phyloP scores from a whole-genome alignment of 2,888 invertebrate species.

The Oscheius onirici region DNA sequence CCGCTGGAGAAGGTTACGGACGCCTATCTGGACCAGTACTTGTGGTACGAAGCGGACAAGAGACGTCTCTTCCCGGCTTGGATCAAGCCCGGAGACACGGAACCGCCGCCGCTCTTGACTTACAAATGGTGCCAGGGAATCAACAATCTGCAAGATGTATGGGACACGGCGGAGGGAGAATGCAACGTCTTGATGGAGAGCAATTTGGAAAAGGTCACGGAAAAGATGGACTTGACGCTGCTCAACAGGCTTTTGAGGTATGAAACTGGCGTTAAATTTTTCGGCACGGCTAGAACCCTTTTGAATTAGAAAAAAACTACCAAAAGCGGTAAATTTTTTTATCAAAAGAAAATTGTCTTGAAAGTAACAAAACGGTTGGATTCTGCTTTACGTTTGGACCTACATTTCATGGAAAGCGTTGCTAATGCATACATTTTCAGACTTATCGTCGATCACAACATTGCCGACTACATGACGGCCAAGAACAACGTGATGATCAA shows the following conservation, averaged over 20 bases:
- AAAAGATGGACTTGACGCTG: slow-evolving; percentile 97
- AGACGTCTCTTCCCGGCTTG: slow-evolving; percentile 91
- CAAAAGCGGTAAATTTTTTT: too few relatives aligned
- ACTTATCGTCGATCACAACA: slow-evolving; percentile 98
- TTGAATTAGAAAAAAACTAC: too few relatives aligned
- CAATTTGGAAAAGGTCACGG: slow-evolving; percentile 96
- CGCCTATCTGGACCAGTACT: slow-evolving; percentile 97
- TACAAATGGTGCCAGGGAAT: slow-evolving; percentile 95
- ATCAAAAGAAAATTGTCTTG: too few relatives aligned
- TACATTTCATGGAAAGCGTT: too few relatives aligned
- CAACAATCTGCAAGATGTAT: slow-evolving; percentile 84
- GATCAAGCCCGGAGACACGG: slow-evolving; percentile 98
- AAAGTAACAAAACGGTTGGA: too few relatives aligned
- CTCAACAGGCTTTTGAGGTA: slow-evolving; percentile 89
- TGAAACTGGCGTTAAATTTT: too few relatives aligned
- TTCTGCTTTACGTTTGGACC: too few relatives aligned
- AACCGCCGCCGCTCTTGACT: slow-evolving; percentile 83
- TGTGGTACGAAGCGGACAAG: slow-evolving; percentile 98
- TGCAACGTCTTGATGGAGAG: slow-evolving; percentile 97
- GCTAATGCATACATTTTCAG: slow-evolving; percentile 40
- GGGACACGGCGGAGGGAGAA: slow-evolving; percentile 98
- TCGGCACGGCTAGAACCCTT: too few relatives aligned
- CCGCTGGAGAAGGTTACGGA: slow-evolving; percentile 99
- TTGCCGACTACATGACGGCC: slow-evolving; percentile 99
- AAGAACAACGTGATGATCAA: slow-evolving; percentile 99